Evolutionary conservation across 2,113 vertebrate genomes (phyloP).

Genomic region (Percopsis transmontana): DNA sequence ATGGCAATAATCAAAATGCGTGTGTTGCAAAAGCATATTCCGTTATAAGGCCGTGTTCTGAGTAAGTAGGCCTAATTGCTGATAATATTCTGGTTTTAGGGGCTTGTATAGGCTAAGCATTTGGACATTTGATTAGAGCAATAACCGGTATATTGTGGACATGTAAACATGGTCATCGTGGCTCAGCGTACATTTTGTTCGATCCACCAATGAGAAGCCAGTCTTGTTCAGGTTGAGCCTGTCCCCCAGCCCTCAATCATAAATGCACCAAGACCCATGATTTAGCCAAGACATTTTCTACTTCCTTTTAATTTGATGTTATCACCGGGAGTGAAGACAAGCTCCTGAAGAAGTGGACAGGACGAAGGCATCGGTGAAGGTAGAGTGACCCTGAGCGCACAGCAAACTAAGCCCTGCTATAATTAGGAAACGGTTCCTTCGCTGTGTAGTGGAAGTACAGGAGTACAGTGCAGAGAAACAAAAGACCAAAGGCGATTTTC

Average conservation of each 20-base stretch:
- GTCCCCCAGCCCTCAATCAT: background rate
- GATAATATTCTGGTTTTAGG: no score
- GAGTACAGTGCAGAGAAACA: constrained; percentile 56
- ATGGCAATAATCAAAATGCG: no score
- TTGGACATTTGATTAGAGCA: no score
- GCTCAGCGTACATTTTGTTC: no score
- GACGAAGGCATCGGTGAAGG: background rate
- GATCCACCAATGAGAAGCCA: background rate
- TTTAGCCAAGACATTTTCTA: constrained; percentile 20
- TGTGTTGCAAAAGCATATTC: no score
- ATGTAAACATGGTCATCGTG: no score
- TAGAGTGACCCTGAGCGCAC: constrained; percentile 29
- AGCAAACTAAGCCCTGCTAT: constrained; percentile 57
- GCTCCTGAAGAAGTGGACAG: background rate
- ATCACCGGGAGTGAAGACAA: constrained; percentile 3
- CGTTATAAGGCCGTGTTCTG: no score
- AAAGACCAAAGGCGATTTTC: constrained; percentile 73
- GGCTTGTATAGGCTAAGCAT: no score
- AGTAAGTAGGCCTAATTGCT: no score
- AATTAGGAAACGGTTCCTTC: constrained; percentile 53
- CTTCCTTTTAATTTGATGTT: constrained; percentile 14
- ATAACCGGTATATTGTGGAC: no score
- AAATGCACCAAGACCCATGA: constrained; percentile 14
- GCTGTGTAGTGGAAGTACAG: constrained; percentile 52
- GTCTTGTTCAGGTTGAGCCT: constrained; percentile 17